Percentiles rank a stretch among this genome's conserved stretches.
These are phyloP conservation scores for Aplochiton taeniatus DNA, from an alignment of 2,797 vertebrate species.

Conservation along the genomic window DNA sequence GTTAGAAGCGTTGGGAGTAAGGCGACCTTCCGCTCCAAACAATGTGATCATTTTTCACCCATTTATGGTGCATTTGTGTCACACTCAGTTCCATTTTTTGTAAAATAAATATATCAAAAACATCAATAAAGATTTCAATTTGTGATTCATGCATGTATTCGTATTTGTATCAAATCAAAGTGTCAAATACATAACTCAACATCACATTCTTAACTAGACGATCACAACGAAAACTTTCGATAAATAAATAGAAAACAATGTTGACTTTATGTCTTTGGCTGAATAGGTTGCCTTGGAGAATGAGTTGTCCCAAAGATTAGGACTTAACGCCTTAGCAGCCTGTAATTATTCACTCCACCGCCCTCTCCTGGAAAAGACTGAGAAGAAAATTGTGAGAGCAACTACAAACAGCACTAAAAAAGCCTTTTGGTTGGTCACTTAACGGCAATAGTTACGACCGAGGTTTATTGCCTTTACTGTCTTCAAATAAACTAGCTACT, in stretches of 20 bases:
- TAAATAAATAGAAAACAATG: slow-evolving; percentile 17
- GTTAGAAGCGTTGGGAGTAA: slow-evolving; percentile 47
- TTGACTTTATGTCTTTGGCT: not conserved
- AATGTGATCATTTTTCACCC: not conserved
- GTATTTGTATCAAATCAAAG: slow-evolving; percentile 6
- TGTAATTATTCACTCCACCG: slow-evolving; percentile 27
- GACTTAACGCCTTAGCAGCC: slow-evolving; percentile 22
- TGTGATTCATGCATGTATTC: not conserved
- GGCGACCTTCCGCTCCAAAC: not conserved
- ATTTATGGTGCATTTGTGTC: not conserved
- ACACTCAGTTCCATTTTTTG: no score
- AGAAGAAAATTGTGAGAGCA: not conserved
- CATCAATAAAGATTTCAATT: not conserved
- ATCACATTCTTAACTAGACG: no score
- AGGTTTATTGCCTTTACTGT: no score
- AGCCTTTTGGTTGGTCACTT: not conserved
- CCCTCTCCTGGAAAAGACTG: slow-evolving; percentile 45
- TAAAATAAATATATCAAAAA: not conserved
- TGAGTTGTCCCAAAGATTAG: slow-evolving; percentile 15
- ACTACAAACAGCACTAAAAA: not conserved
- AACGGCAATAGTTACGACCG: not conserved
- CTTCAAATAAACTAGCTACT: not conserved
- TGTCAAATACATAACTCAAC: not conserved
- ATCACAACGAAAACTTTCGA: not conserved
- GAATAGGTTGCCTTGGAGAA: not conserved